Evolutionary conservation across 2,888 invertebrate genomes (phyloP).

Genomic region (Xanthorhoe spadicearia): DNA sequence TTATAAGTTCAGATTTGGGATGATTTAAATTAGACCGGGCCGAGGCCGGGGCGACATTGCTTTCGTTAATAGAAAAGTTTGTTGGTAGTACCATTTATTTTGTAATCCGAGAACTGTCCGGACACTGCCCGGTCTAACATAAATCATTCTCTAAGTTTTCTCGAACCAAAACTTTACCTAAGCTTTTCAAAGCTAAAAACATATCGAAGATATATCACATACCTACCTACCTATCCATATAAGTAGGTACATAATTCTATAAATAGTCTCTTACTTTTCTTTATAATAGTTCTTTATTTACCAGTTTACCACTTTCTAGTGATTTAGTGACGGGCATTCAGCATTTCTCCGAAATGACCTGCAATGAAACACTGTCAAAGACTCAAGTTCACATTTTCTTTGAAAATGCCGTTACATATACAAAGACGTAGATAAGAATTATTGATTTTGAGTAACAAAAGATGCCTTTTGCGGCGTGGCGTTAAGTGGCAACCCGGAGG

Average conservation of each 20-base stretch:
- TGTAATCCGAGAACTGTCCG: too few relatives aligned
- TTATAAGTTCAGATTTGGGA: background rate
- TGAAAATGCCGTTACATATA: conserved; percentile 57
- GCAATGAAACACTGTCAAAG: conserved; percentile 2
- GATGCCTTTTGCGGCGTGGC: conserved; percentile 67
- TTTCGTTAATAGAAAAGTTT: too few relatives aligned
- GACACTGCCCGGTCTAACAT: too few relatives aligned
- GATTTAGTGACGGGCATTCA: background rate
- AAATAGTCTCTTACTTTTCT: background rate
- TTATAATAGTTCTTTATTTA: background rate
- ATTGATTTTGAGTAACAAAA: conserved; percentile 75
- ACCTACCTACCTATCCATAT: too few relatives aligned
- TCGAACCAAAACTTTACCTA: background rate
- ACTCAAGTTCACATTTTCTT: conserved; percentile 59
- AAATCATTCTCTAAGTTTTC: too few relatives aligned
- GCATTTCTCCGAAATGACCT: background rate
- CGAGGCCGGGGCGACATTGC: too few relatives aligned
- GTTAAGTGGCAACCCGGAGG: conserved; percentile 75
- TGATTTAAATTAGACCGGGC: too few relatives aligned
- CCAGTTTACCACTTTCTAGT: too few relatives aligned
- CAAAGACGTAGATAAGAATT: conserved; percentile 69
- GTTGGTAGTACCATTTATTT: too few relatives aligned
- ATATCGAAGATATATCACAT: background rate
- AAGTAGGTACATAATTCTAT: background rate
- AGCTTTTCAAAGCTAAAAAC: background rate